Conservation (phyloP, 2,113 vertebrate genomes). For the Choloepus hoffmanni region DNA sequence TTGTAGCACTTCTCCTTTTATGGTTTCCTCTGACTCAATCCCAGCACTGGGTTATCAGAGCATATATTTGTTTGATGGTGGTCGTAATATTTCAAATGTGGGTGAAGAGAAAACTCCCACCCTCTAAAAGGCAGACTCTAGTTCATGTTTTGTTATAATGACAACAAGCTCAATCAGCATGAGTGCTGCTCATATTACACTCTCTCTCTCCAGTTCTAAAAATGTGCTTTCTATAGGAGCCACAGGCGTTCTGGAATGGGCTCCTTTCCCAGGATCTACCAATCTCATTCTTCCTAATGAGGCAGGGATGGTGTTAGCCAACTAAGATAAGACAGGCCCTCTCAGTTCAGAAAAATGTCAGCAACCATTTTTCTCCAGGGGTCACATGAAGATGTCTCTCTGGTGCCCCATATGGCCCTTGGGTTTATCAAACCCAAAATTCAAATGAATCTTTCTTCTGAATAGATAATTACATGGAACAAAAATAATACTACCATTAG, state of each 20-base stretch:
- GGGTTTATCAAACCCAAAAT: neutral
- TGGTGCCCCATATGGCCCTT: neutral
- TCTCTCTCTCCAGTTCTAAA: neutral
- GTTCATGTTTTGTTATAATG: neutral
- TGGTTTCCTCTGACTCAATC: neutral
- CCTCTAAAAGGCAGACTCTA: neutral
- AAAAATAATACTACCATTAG: neutral
- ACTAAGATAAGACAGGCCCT: neutral
- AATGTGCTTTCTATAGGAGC: neutral
- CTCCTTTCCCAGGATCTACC: neutral
- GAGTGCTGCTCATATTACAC: neutral
- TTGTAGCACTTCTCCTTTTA: neutral
- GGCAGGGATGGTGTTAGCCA: neutral
- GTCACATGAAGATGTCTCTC: neutral
- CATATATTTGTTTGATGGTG: slow-evolving; percentile 56
- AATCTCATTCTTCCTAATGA: neutral
- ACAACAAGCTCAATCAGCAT: neutral
- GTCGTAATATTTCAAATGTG: slow-evolving; percentile 45
- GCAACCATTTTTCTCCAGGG: neutral
- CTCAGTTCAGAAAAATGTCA: neutral
- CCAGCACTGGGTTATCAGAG: slow-evolving; percentile 50
- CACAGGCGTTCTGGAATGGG: neutral
- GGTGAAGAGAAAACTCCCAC: neutral
- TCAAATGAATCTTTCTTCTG: neutral
- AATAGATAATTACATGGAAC: neutral